Conservation (phyloP, 1,140 invertebrate genomes). For the Holotrichia oblita region DNA sequence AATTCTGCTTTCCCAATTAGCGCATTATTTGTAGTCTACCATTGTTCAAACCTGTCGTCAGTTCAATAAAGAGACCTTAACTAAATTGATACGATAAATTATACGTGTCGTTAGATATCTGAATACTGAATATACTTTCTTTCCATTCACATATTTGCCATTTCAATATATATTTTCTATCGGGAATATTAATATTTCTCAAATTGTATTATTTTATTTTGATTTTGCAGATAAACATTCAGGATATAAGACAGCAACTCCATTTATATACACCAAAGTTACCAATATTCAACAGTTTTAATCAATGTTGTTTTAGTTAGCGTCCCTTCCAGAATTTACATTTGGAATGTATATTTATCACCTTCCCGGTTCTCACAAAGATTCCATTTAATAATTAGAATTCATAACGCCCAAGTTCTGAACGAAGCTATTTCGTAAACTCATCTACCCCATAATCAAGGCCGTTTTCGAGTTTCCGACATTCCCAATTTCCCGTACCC, state of each 20-base stretch:
- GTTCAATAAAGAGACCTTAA: too few relatives aligned
- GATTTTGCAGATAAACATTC: too few relatives aligned
- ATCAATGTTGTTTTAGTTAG: conserved; percentile 14
- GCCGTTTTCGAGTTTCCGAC: conserved; percentile 27
- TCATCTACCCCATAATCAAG: conserved; percentile 29
- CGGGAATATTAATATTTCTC: too few relatives aligned
- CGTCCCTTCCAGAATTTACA: not conserved
- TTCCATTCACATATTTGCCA: too few relatives aligned
- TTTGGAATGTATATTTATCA: conserved; percentile 9
- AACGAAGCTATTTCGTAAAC: conserved; percentile 17
- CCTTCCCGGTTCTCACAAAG: conserved; percentile 5
- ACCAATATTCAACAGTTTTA: not conserved
- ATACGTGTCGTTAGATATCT: too few relatives aligned
- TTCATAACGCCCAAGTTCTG: conserved; percentile 11
- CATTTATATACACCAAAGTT: not conserved
- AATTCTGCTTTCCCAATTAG: too few relatives aligned
- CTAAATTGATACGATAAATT: too few relatives aligned
- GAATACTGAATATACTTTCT: too few relatives aligned
- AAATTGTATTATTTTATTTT: too few relatives aligned
- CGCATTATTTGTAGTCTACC: too few relatives aligned
- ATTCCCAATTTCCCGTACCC: conserved; percentile 31
- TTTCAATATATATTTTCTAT: too few relatives aligned
- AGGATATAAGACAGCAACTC: not conserved
- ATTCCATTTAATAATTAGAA: conserved; percentile 28
- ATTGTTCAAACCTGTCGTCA: too few relatives aligned